Percentiles rank a stretch among this genome's conserved stretches.
phyloP scores from a whole-genome alignment of 2,888 invertebrate genomes.

The Lamproptera curius region DNA sequence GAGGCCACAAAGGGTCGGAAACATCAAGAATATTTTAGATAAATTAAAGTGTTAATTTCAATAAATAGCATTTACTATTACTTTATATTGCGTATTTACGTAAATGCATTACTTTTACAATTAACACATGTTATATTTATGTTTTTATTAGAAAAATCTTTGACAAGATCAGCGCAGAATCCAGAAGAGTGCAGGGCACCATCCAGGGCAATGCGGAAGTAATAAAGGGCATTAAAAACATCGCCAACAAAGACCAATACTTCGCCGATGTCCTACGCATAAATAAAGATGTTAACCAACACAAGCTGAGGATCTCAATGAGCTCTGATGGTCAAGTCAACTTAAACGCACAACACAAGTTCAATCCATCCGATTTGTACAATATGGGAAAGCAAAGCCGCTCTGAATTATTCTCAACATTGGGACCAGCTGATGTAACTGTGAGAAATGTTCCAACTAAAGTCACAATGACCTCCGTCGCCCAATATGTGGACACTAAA shows the following conservation, averaged over 20 bases:
- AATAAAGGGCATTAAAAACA: slow-evolving; percentile 71
- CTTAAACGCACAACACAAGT: slow-evolving; percentile 61
- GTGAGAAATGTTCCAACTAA: slow-evolving; percentile 50
- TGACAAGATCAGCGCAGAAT: slow-evolving; percentile 76
- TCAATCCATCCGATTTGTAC: slow-evolving; percentile 56
- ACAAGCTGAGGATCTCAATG: slow-evolving; percentile 69
- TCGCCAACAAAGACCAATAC: slow-evolving; percentile 74
- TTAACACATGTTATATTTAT: too few relatives aligned
- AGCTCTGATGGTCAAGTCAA: slow-evolving; percentile 64
- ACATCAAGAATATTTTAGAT: too few relatives aligned
- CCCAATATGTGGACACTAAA: slow-evolving; percentile 33
- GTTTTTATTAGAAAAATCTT: slow-evolving; percentile 73
- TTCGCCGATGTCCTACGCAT: slow-evolving; percentile 73
- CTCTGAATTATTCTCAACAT: slow-evolving; percentile 46
- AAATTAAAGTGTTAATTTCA: too few relatives aligned
- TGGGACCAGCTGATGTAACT: slow-evolving; percentile 49
- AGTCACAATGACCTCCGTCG: slow-evolving; percentile 38
- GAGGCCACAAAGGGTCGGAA: too few relatives aligned
- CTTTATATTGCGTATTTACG: too few relatives aligned
- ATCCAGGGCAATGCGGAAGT: slow-evolving; percentile 75
- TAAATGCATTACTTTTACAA: too few relatives aligned
- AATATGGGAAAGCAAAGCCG: slow-evolving; percentile 50
- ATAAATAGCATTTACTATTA: too few relatives aligned
- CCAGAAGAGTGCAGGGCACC: slow-evolving; percentile 65
- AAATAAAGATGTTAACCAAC: slow-evolving; percentile 73